Evolutionary conservation across 2,888 invertebrate genomes (phyloP), one percentile per base, ranked within the genome.

Genomic region (Caenorhabditis sp.): DNA sequence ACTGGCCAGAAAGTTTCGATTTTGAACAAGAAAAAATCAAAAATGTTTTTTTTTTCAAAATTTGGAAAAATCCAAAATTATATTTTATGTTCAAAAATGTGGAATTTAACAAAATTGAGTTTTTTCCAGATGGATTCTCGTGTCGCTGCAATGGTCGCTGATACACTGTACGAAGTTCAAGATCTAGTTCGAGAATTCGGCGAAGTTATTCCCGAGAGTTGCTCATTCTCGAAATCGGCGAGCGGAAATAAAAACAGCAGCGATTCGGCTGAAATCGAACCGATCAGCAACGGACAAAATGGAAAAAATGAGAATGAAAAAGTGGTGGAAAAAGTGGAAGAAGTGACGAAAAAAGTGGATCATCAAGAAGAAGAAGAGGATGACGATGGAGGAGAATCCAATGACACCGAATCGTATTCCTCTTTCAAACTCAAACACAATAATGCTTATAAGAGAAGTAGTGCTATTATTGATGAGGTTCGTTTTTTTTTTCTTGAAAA

Each of bases 51-150:
- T n/a, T n/a, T n/a, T n/a, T n/a, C n/a, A n/a, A n/a, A n/a, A n/a
- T n/a, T n/a, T n/a, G n/a, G n/a, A n/a, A n/a, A n/a, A n/a, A n/a
- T n/a, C n/a, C n/a, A n/a, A n/a, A n/a, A n/a, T n/a, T n/a, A n/a
- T n/a, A n/a, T n/a, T n/a, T n/a, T n/a, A n/a, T n/a, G n/a, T n/a
- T n/a, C n/a, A n/a, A n/a, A n/a, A n/a, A n/a, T n/a, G n/a, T n/a
- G n/a, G n/a, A n/a, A 36, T 36, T 36, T 62, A 23, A 43, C 24
- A n/a, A 72, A 27, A 43, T 50, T 49, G 53, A 58, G 27, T 14
- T 6, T 53, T 55, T 69, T 83, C 58, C 64, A 86, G 86, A 87
- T 88, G 88, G 88, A 88, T 68, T 84, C 86, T 5, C 84, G 87
- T 14, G 87, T 86, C 17, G 88, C 87, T 10, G 82, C 77, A 54